These are phyloP conservation scores for Atrina japonica DNA, from an alignment of 2,888 invertebrate species.

Conservation along the genomic window DNA sequence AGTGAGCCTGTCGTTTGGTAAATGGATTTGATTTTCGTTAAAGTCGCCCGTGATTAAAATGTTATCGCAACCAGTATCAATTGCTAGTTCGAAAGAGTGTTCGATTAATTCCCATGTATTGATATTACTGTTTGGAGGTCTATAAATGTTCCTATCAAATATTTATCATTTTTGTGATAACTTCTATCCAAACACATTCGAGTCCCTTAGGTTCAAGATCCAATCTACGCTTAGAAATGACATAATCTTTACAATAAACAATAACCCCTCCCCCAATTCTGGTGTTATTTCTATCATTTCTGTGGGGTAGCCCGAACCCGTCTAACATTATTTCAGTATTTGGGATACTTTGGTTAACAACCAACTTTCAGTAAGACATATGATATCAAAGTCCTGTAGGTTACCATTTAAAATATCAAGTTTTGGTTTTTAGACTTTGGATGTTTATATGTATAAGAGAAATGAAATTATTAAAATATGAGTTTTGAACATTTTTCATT, in stretches of 20 bases:
- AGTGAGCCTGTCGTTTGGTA: background rate
- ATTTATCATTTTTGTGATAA: background rate
- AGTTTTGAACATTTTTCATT: background rate
- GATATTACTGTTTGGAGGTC: background rate
- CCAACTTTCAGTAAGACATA: conserved; percentile 3
- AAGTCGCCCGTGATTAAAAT: conserved; percentile 3
- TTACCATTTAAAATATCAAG: background rate
- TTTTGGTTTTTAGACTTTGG: conserved; percentile 4
- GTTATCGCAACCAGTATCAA: background rate
- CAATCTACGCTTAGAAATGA: background rate
- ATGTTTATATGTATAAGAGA: background rate
- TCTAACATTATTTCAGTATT: conserved; percentile 4
- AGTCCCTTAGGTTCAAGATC: background rate
- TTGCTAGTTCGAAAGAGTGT: background rate
- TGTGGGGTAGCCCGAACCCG: background rate
- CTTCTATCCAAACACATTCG: conserved; percentile 6
- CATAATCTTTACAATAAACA: conserved; percentile 5
- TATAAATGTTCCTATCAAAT: background rate
- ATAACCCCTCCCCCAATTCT: background rate
- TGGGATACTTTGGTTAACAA: background rate
- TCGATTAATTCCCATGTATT: background rate
- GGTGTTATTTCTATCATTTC: background rate
- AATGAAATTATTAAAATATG: background rate
- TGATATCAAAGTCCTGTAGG: background rate
- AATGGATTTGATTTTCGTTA: background rate